Base-by-base conservation (phyloP, 2,797 vertebrate species). In the Sebastes oblongus region DNA sequence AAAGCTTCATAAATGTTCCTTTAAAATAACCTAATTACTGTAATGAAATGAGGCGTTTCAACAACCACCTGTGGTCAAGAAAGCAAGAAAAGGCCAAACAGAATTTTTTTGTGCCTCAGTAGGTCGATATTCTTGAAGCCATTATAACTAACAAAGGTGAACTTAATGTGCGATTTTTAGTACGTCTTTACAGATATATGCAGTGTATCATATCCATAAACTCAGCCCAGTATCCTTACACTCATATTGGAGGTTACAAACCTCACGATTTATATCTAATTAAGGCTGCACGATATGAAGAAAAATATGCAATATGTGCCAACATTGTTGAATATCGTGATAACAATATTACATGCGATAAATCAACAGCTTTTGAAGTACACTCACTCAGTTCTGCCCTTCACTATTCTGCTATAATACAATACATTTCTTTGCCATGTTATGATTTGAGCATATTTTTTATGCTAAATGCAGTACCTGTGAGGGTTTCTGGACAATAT, bases 1-100 rank as follows among this genome's bases (percentile, higher is more conserved):
- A 84, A 82, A 7, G 29, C 25, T n/a, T 64, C 20, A 60, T 30
- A 67, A 75, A 79, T 61, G 64, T 75, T 66, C 56, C 29, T 55
- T 73, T 74, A 27, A 34, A 83, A 62, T 42, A 32, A 29, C 36
- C 1, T 46, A 29, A 59, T 73, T 29, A 52, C 24, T 34, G 32
- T 66, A 13, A 70, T 64, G 36, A 75, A 56, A 73, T 25, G 32
- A 66, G 24, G 61, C 24, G 1, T 52, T 78, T 78, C 34, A 58
- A 46, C 25, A 58, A 46, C 25, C 22, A 72, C 55, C 55, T 71
- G 18, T 56, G 16, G 59, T 69, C 29, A 61, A 39, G 22, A 61
- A 30, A 65, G n/a, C 24, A 54, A 27, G 6, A 36, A 58, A 75
- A 36, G 29, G 24, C 50, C 5, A 20, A 24, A 25, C 9, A 2